Base-by-base conservation (phyloP, 2,888 invertebrate genomes). In the Lithosia quadra region DNA sequence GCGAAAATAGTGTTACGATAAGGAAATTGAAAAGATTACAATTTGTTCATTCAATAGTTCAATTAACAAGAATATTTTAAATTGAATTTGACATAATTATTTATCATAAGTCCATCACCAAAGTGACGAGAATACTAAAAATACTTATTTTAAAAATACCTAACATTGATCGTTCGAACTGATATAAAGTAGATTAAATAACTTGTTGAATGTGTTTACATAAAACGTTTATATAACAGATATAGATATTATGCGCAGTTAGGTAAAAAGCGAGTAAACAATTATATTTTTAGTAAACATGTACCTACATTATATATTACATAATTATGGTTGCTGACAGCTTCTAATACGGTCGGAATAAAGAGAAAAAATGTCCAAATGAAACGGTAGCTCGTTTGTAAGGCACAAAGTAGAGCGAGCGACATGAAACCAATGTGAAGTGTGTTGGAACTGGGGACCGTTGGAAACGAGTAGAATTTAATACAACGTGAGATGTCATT, bases 121-220 rank as follows among this genome's bases (percentile, higher is more conserved):
- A 49, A 49, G n/a, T 9, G n/a, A 49, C 1, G n/a, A 18, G 8
- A 7, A 43, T 18, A 43, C 18, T n/a, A 39, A 22, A 61, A 56
- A 28, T 62, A 55, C 33, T 33, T 11, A 59, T 62, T 69, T 72
- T 67, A 66, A 60, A 75, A 76, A 69, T 49, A n/a, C 49, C 49
- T 71, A 77, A 55, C 57, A 68, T 22, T n/a, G 63, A 63, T 67
- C 24, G 2, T 67, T 53, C 11, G 22, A 28, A 34, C 53, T 69
- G 69, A 71, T 72, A 69, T 43, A 43, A n/a, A 43, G 43, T 49
- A 49, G 49, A 49, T 49, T 49, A 49, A 49, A n/a, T 49, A 49
- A 49, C 18, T n/a, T 49, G n/a, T 49, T 49, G 49, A 49, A n/a
- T 49, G 49, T 49, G 49, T 49, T 49, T 49, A 49, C 49, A 49